Percentiles rank a stretch among this genome's conserved stretches.
Evolutionary conservation across 2,797 vertebrate genomes (phyloP).

Genomic region (Enteromius mattozi): DNA sequence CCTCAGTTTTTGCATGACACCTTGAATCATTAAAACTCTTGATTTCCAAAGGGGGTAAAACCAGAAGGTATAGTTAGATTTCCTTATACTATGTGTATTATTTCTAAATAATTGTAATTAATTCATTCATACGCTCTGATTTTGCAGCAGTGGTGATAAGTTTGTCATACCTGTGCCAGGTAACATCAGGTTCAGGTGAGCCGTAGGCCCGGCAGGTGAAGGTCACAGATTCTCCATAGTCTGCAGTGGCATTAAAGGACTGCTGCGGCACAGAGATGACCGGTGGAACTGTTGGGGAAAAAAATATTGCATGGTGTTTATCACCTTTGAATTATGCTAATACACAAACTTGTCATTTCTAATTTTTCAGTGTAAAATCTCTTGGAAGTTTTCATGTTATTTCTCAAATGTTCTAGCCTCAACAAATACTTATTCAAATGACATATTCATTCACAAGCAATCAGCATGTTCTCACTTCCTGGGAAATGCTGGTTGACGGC

Average conservation of each 20-base stretch:
- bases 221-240: constrained; percentile 90
- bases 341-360: neutral
- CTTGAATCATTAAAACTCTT: constrained; percentile 31
- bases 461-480: constrained; percentile 14
- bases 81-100: no score
- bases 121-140: neutral
- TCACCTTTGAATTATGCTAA: neutral
- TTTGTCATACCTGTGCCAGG: constrained; percentile 89
- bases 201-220: constrained; percentile 91
- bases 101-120: neutral
- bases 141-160: neutral
- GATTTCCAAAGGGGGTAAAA: neutral
- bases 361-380: constrained; percentile 24
- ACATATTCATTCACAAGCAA: constrained; percentile 13
- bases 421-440: constrained; percentile 13
- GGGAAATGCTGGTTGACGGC: constrained; percentile 7
- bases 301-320: constrained; percentile 3
- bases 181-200: constrained; percentile 90
- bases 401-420: constrained; percentile 13
- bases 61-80: no score
- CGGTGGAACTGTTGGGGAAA: constrained; percentile 84
- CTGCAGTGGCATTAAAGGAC: constrained; percentile 95
- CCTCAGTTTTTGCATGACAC: neutral
- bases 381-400: neutral
- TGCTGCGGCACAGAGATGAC: constrained; percentile 87